phyloP scores from a whole-genome alignment of 2,888 invertebrate genomes.

The Cheilosia vulpina region DNA sequence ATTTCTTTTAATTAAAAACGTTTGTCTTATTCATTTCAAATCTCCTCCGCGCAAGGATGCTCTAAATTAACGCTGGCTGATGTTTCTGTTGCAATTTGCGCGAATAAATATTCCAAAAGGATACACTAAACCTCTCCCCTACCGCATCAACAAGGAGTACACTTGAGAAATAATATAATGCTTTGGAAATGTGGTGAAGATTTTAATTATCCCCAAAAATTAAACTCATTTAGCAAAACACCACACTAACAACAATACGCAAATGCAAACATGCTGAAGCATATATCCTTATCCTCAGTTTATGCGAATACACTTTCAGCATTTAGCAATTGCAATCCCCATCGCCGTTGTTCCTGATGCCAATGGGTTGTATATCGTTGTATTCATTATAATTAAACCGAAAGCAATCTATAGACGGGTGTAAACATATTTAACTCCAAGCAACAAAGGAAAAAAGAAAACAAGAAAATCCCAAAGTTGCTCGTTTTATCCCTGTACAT shows the following conservation, averaged over 20 bases:
- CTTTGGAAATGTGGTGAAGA: constrained; percentile 61
- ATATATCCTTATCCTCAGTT: constrained; percentile 8
- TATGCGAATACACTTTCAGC: constrained; percentile 19
- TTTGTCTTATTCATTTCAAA: not conserved
- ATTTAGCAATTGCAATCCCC: constrained; percentile 58
- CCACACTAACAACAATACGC: constrained; percentile 6
- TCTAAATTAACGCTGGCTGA: constrained; percentile 5
- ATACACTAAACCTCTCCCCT: constrained; percentile 4
- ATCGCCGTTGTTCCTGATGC: constrained; percentile 24
- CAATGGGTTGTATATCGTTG: constrained; percentile 61
- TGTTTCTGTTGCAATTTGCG: constrained; percentile 2
- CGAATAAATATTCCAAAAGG: constrained; percentile 42
- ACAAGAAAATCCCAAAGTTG: constrained; percentile 53
- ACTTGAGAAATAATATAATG: constrained; percentile 5
- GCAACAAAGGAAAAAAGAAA: constrained; percentile 2
- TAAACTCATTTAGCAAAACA: constrained; percentile 49
- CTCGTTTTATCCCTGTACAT: constrained; percentile 56
- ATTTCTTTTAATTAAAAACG: constrained; percentile 42
- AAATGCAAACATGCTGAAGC: constrained; percentile 58
- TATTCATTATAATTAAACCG: constrained; percentile 72
- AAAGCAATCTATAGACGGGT: constrained; percentile 43
- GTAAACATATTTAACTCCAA: constrained; percentile 66
- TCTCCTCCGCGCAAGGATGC: not conserved
- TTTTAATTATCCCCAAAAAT: constrained; percentile 54
- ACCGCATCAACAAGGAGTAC: not conserved